A percentile compares a stretch with the other conserved stretches of the same genome.
phyloP scores from a whole-genome alignment of 92 coral and sea anemone genomes.

The Parazoanthus atlanticus region DNA sequence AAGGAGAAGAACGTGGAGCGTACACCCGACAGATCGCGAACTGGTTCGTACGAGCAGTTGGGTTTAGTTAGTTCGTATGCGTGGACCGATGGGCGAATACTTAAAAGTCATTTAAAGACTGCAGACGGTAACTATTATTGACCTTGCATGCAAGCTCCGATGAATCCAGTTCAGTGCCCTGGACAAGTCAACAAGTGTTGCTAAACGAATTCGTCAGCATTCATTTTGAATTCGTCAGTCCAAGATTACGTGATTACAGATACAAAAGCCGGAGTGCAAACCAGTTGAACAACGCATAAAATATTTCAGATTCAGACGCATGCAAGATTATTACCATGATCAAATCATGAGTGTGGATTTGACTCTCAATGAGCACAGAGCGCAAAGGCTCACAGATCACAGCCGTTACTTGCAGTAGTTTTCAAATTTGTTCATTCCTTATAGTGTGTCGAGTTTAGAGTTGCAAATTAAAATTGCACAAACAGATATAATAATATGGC shows the following conservation, averaged over 20 bases:
- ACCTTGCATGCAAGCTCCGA: not conserved
- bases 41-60: slow-evolving; percentile 58
- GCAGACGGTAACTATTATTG: slow-evolving; percentile 78
- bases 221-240: too few relatives aligned
- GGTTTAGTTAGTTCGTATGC: slow-evolving; percentile 82
- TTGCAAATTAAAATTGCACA: not conserved
- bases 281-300: not conserved
- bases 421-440: too few relatives aligned
- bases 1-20: slow-evolving; percentile 61
- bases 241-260: not conserved
- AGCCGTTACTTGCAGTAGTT: too few relatives aligned
- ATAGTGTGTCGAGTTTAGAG: not conserved
- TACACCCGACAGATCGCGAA: slow-evolving; percentile 69
- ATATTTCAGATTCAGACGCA: not conserved
- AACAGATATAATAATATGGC: too few relatives aligned
- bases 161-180: not conserved
- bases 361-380: not conserved
- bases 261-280: not conserved
- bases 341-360: not conserved
- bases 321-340: not conserved
- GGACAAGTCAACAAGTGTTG: not conserved
- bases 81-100: slow-evolving; percentile 67
- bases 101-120: slow-evolving; percentile 45
- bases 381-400: too few relatives aligned
- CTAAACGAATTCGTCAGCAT: not conserved